Percentiles rank a stretch among this genome's conserved stretches.
Evolutionary conservation across 1,140 invertebrate genomes (phyloP).

Genomic region (Paraescarpia echinospica): DNA sequence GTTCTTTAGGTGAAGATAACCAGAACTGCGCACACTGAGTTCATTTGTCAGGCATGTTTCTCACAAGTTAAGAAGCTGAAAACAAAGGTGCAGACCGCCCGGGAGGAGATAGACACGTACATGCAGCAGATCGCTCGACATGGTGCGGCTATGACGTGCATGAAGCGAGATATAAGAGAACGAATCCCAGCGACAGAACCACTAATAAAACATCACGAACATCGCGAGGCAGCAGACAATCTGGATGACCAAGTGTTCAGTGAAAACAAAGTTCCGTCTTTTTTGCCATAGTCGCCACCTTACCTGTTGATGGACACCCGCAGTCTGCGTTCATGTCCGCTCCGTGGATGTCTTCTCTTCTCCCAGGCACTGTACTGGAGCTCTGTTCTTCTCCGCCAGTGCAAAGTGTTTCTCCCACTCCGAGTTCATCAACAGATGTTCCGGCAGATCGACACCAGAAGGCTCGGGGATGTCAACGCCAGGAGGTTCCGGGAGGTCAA

Average conservation of each 20-base stretch:
- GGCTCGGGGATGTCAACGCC: too few species aligned
- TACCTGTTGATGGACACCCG: neutral
- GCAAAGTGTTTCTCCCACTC: neutral
- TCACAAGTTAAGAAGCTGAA: neutral
- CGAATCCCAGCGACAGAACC: neutral
- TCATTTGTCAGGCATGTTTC: neutral
- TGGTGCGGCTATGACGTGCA: neutral
- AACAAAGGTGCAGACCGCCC: neutral
- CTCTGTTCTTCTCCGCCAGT: neutral
- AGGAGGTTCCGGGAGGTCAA: too few species aligned
- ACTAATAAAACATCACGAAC: neutral
- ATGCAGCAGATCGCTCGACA: neutral
- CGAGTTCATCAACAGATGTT: too few species aligned
- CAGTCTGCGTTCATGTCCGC: neutral
- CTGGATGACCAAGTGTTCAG: neutral
- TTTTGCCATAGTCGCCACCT: neutral
- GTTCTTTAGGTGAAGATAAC: neutral
- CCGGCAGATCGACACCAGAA: too few species aligned
- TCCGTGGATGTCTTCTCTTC: neutral
- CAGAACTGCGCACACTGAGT: neutral
- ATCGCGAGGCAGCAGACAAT: neutral
- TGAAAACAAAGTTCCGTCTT: neutral
- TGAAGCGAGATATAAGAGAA: neutral
- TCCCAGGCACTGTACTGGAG: neutral
- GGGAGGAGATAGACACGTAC: neutral